Evolutionary conservation across 2,888 invertebrate genomes (phyloP).

Genomic region (Diaperis boleti): DNA sequence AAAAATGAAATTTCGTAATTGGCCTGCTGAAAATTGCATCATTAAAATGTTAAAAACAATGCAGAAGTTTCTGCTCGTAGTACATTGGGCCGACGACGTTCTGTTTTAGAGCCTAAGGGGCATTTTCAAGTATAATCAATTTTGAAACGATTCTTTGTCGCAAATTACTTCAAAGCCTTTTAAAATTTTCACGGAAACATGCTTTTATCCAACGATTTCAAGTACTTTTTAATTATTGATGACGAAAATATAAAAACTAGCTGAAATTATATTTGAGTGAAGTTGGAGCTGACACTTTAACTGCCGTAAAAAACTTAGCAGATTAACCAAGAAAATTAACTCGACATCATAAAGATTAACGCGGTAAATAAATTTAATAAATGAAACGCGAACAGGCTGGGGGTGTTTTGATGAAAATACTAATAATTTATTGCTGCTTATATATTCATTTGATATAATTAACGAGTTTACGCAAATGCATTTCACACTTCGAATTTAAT

Average conservation of each 20-base stretch:
- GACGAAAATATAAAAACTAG: constrained; percentile 23
- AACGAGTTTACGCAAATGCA: constrained; percentile 25
- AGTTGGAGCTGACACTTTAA: constrained; percentile 26
- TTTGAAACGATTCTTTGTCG: constrained; percentile 42
- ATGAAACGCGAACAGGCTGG: constrained; percentile 36
- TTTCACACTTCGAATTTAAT: constrained; percentile 14
- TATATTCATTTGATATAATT: constrained; percentile 41
- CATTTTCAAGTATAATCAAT: constrained; percentile 44
- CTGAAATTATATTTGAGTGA: constrained; percentile 9
- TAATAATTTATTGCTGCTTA: constrained; percentile 44
- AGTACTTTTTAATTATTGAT: constrained; percentile 29
- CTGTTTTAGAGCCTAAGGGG: constrained; percentile 35
- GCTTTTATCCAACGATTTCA: constrained; percentile 35
- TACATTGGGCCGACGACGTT: constrained; percentile 32
- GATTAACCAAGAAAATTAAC: constrained; percentile 41
- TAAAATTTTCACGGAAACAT: constrained; percentile 29
- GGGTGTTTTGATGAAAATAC: constrained; percentile 44
- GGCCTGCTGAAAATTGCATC: constrained; percentile 3
- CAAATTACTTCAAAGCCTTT: constrained; percentile 34
- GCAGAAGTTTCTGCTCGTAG: constrained; percentile 25
- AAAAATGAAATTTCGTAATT: constrained; percentile 9
- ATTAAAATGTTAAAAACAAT: constrained; percentile 35
- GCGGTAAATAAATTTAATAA: constrained; percentile 45
- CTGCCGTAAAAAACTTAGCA: constrained; percentile 25
- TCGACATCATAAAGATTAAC: constrained; percentile 43